These are phyloP conservation scores for Callopanchax toddi DNA, from an alignment of 2,113 vertebrate species.

Conservation along the genomic window DNA sequence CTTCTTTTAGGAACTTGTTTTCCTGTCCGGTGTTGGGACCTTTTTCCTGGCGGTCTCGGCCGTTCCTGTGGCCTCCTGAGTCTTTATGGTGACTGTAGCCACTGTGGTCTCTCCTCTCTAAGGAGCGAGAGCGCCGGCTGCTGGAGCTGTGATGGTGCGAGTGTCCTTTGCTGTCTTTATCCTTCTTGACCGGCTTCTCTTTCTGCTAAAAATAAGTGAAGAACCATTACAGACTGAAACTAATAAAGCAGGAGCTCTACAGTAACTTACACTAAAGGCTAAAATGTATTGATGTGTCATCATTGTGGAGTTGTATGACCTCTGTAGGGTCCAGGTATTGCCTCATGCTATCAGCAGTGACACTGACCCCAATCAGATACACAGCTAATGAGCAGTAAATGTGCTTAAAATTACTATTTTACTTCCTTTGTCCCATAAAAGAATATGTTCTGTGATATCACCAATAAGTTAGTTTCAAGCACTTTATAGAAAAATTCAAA, in stretches of 20 bases:
- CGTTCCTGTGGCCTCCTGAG: conserved; percentile 7
- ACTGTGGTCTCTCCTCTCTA: conserved; percentile 32
- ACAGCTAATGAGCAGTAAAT: no score
- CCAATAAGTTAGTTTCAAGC: no score
- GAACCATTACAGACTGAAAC: not conserved
- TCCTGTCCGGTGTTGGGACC: conserved; percentile 18
- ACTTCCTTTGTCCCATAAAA: no score
- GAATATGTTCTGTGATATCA: no score
- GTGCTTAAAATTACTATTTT: no score
- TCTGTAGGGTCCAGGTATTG: no score
- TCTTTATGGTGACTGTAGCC: not conserved
- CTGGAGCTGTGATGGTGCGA: not conserved
- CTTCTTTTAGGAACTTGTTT: conserved; percentile 49
- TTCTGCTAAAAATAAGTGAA: conserved; percentile 28
- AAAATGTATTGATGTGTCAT: no score
- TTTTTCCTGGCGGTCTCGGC: conserved; percentile 14
- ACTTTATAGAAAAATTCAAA: no score
- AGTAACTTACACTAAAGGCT: not conserved
- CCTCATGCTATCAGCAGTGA: no score
- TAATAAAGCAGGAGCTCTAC: not conserved
- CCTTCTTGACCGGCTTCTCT: not conserved
- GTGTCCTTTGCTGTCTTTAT: conserved; percentile 23
- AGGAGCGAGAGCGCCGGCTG: not conserved
- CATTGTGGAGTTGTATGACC: no score
- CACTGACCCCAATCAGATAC: no score